Base-by-base conservation (phyloP, 1,140 invertebrate genomes). In the Diachasma alloeum region DNA sequence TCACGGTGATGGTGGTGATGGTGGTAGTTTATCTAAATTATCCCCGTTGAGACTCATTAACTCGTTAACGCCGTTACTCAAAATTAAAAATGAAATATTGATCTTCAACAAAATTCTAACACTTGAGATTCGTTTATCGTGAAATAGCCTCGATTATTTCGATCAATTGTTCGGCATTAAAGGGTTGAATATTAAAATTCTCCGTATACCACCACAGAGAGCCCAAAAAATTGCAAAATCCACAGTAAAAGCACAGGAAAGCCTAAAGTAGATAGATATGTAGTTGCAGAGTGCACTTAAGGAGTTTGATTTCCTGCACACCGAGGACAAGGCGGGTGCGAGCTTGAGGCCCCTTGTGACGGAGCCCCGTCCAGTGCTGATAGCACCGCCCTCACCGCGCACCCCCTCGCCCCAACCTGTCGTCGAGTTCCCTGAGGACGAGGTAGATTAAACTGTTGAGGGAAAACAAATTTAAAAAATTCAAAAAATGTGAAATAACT, bases 261-360 rank as follows among this genome's bases (percentile, higher is more conserved):
- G 76, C 83, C 74, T 88, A 84, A 89, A 63, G 59, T 31, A 63
- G 59, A 85, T 86, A 71, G 72, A 74, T 75, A 91, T 92, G 88
- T 91, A 95, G 92, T 92, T 95, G 85, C 94, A 96, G 91, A 94
- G 92, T 89, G 95, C 94, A 86, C 91, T 95, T 89, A 92, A 93
- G 85, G 94, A 95, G 89, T 97, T 97, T 92, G 95, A 97, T 91
- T 96, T 97, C 90, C 93, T 97, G 88, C 93, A 95, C 88, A 93
- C 93, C 86, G 93, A 95, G 84, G 93, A 94, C 81, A 92, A 92
- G 85, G 90, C 92, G 87, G 91, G 87, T 78, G 89, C 89, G 75
- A 89, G 81, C 85, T 86, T 90, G 83, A 89, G 86, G 79, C 88
- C 87, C 83, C 84, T 90, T 73, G 87, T 89, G 78, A 89, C 86